Percentiles rank a stretch among this genome's conserved stretches.
Conservation (phyloP, 2,888 invertebrate genomes). For the Agrypnus murinus region DNA sequence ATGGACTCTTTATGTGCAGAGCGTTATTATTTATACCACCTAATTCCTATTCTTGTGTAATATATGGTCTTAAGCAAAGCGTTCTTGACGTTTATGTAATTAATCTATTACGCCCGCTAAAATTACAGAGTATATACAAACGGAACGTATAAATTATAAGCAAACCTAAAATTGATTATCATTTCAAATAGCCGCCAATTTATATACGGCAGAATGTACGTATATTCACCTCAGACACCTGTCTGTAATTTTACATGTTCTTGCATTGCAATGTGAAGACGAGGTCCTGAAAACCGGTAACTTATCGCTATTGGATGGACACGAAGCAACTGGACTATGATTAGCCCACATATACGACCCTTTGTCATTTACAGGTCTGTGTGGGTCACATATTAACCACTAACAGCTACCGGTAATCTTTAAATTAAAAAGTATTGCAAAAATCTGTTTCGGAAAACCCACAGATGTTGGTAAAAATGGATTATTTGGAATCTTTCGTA, state of each 20-base stretch:
- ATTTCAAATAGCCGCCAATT: conserved; percentile 26
- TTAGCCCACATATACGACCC: conserved; percentile 49
- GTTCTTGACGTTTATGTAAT: conserved; percentile 16
- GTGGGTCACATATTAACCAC: conserved; percentile 37
- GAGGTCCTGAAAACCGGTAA: conserved; percentile 40
- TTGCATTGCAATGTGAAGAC: background rate
- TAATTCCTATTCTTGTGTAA: background rate
- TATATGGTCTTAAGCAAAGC: conserved; percentile 7
- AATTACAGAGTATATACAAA: conserved; percentile 19
- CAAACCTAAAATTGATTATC: conserved; percentile 21
- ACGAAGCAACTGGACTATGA: conserved; percentile 38
- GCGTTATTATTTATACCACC: background rate
- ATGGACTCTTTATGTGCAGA: too few species aligned
- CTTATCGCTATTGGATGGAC: conserved; percentile 40
- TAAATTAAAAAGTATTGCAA: too few species aligned
- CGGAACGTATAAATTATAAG: conserved; percentile 24
- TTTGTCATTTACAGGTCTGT: conserved; percentile 37
- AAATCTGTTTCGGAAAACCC: too few species aligned
- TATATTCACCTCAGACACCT: conserved; percentile 23
- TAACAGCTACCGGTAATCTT: conserved; percentile 29
- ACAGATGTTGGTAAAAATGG: too few species aligned
- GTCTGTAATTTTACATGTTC: conserved; percentile 39
- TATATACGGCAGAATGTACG: conserved; percentile 8
- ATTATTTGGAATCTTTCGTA: too few species aligned
- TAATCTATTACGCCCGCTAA: conserved; percentile 27